These are phyloP conservation scores for Tamias sibiricus DNA, from an alignment of 2,113 vertebrate species.

Conservation along the genomic window DNA sequence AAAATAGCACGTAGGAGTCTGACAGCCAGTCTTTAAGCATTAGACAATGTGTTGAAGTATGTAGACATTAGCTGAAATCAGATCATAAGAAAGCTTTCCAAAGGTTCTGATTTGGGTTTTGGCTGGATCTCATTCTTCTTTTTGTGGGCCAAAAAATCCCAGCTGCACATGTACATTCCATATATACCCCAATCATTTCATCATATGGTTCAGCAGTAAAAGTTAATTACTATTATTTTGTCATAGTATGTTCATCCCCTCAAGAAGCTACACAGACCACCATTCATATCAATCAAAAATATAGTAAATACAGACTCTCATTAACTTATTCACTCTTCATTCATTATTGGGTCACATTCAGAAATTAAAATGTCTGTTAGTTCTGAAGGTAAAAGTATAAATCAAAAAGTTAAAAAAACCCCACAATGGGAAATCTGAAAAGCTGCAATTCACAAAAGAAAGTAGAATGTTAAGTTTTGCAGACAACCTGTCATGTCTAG, in stretches of 20 bases:
- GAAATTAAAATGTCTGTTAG: constrained; percentile 57
- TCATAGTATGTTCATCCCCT: constrained; percentile 47
- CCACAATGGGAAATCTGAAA: constrained; percentile 82
- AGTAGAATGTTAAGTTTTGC: constrained; percentile 77
- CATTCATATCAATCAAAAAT: constrained; percentile 31
- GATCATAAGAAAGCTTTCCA: constrained; percentile 77
- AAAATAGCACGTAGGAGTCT: constrained; percentile 75
- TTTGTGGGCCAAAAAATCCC: constrained; percentile 70
- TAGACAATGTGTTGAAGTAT: constrained; percentile 82
- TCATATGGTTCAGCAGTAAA: constrained; percentile 71
- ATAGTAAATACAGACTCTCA: constrained; percentile 37
- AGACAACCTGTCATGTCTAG: constrained; percentile 80
- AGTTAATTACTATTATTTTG: constrained; percentile 72
- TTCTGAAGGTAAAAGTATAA: constrained; percentile 69
- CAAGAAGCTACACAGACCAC: constrained; percentile 33
- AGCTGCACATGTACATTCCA: constrained; percentile 67
- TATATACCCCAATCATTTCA: constrained; percentile 62
- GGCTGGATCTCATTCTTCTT: constrained; percentile 73
- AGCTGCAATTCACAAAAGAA: constrained; percentile 84
- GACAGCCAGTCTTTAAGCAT: constrained; percentile 77
- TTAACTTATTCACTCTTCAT: constrained; percentile 45
- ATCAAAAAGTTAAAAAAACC: constrained; percentile 78
- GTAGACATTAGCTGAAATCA: constrained; percentile 80
- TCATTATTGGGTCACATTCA: constrained; percentile 66
- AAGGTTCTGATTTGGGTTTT: constrained; percentile 81